Percentiles rank a stretch among this genome's conserved stretches.
Conservation (phyloP, 2,797 vertebrate genomes). For the Gadopsis marmoratus region DNA sequence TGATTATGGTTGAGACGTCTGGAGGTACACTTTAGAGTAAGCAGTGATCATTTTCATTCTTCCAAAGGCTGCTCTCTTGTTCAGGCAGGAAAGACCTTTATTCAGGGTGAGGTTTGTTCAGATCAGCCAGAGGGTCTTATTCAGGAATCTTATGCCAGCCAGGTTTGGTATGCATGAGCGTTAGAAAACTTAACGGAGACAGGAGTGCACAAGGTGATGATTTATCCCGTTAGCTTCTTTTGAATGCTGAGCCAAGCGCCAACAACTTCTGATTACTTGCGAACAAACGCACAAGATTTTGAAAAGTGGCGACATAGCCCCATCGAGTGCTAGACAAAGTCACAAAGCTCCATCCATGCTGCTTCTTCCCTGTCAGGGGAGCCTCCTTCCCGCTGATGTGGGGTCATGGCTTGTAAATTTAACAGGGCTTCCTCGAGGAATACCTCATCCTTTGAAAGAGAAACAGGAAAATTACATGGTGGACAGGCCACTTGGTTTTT, state of each 20-base stretch:
- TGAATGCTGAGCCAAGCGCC: conserved; percentile 20
- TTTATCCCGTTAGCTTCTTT: conserved; percentile 43
- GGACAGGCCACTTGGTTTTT: conserved; percentile 74
- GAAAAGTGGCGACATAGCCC: conserved; percentile 26
- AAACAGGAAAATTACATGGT: conserved; percentile 86
- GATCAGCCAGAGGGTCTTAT: conserved; percentile 63
- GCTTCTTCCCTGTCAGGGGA: conserved; percentile 61
- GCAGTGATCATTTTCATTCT: conserved; percentile 79
- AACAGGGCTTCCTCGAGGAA: conserved; percentile 82
- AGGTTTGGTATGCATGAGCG: conserved; percentile 43
- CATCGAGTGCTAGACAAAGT: conserved; percentile 51
- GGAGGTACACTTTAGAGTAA: conserved; percentile 61
- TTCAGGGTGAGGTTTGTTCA: conserved; percentile 69
- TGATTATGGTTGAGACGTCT: conserved; percentile 78
- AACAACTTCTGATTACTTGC: conserved; percentile 26
- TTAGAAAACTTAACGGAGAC: conserved; percentile 24
- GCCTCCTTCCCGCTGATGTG: conserved; percentile 71
- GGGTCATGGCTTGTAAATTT: conserved; percentile 84
- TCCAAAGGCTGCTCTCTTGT: conserved; percentile 73
- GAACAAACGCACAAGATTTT: not conserved
- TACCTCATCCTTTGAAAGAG: conserved; percentile 86
- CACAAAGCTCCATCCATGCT: conserved; percentile 40
- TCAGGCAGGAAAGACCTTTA: conserved; percentile 76
- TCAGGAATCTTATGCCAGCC: conserved; percentile 56
- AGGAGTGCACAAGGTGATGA: conserved; percentile 38